These are phyloP conservation scores for Ameiurus melas DNA, from an alignment of 2,113 vertebrate genomes.

Conservation along the genomic window DNA sequence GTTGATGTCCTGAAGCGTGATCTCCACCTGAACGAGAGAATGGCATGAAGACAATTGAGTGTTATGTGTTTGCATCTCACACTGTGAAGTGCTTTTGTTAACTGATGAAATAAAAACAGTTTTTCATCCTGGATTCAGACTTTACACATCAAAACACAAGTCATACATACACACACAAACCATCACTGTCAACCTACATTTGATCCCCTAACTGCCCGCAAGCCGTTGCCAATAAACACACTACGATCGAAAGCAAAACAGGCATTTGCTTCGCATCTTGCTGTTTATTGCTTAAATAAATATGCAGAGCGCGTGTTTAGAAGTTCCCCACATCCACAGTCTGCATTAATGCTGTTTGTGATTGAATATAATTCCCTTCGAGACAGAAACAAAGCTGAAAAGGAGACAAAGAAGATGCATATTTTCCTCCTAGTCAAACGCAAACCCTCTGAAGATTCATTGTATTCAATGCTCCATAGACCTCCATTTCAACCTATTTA, in stretches of 20 bases:
- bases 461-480: not conserved
- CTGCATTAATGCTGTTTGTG: slow-evolving; percentile 68
- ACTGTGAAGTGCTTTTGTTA: not conserved
- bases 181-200: slow-evolving; percentile 54
- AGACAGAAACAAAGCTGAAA: slow-evolving; percentile 15
- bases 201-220: slow-evolving; percentile 59
- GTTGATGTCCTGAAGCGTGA: slow-evolving; percentile 96
- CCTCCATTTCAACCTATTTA: not conserved
- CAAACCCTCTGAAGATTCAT: slow-evolving; percentile 12
- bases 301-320: slow-evolving; percentile 68
- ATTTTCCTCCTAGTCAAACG: not conserved
- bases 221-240: slow-evolving; percentile 66
- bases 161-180: slow-evolving; percentile 54
- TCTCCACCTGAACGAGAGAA: slow-evolving; percentile 85
- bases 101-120: not conserved
- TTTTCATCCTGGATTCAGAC: not conserved
- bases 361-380: slow-evolving; percentile 65
- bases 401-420: not conserved
- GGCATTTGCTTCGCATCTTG: slow-evolving; percentile 60
- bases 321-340: slow-evolving; percentile 63
- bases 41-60: slow-evolving; percentile 50
- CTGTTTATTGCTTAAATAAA: slow-evolving; percentile 71
- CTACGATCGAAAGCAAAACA: slow-evolving; percentile 64
- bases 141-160: slow-evolving; percentile 2
- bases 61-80: slow-evolving; percentile 9